Percentiles rank a stretch among this genome's conserved stretches.
These are phyloP conservation scores for Thereva nobilitata DNA, from an alignment of 2,888 invertebrate species.

Conservation along the genomic window DNA sequence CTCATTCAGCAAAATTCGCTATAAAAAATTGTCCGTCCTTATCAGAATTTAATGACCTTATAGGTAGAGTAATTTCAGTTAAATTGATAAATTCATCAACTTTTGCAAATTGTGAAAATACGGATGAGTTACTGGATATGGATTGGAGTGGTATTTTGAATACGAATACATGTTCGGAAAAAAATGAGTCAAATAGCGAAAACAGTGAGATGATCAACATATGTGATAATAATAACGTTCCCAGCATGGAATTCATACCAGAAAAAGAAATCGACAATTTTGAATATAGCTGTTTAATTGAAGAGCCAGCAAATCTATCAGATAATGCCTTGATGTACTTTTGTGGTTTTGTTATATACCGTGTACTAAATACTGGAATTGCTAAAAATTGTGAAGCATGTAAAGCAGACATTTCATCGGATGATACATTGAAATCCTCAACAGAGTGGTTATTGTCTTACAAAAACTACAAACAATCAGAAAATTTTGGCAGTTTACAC, in stretches of 20 bases:
- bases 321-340: constrained; percentile 4
- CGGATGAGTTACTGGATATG: background rate
- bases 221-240: too few species aligned
- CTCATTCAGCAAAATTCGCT: constrained; percentile 7
- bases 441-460: constrained; percentile 8
- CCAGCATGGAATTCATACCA: background rate
- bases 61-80: background rate
- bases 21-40: constrained; percentile 1
- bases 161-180: background rate
- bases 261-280: background rate
- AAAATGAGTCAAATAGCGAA: background rate
- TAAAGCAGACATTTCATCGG: background rate
- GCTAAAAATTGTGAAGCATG: constrained; percentile 3
- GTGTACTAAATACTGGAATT: background rate
- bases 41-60: constrained; percentile 6
- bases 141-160: constrained; percentile 1
- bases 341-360: background rate
- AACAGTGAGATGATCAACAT: background rate
- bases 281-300: background rate
- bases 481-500: background rate
- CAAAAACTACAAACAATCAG: background rate
- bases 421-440: constrained; percentile 1
- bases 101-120: constrained; percentile 7
- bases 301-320: constrained; percentile 12
- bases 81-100: constrained; percentile 7